These are phyloP conservation scores for Babyrousa celebensis DNA, from an alignment of 2,797 vertebrate genomes.

Conservation along the genomic window DNA sequence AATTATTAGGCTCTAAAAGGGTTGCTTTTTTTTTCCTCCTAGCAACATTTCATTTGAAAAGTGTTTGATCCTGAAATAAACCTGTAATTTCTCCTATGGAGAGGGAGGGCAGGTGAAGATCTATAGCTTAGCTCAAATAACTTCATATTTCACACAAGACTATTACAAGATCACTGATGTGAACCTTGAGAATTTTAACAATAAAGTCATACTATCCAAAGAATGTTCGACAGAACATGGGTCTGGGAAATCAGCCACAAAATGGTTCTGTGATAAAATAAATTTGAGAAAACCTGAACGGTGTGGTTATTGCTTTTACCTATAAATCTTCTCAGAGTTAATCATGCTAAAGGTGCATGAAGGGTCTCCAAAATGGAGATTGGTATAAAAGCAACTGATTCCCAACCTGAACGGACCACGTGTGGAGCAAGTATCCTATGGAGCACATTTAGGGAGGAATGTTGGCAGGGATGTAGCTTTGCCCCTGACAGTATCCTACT, in stretches of 20 bases:
- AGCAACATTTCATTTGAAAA: slow-evolving; percentile 75
- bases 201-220: slow-evolving; percentile 57
- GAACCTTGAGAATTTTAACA: slow-evolving; percentile 72
- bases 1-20: slow-evolving; percentile 73
- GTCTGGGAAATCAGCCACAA: slow-evolving; percentile 45
- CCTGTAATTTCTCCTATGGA: slow-evolving; percentile 64
- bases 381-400: not conserved
- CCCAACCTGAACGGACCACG: not conserved
- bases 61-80: slow-evolving; percentile 77
- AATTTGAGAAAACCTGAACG: slow-evolving; percentile 13
- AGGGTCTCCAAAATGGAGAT: not conserved
- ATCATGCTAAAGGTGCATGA: not conserved
- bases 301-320: not conserved
- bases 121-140: slow-evolving; percentile 25
- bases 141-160: slow-evolving; percentile 60
- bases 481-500: not conserved
- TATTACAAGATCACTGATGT: slow-evolving; percentile 60
- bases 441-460: slow-evolving; percentile 1
- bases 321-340: not conserved
- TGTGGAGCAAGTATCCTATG: not conserved
- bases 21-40: not conserved
- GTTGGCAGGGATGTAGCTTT: not conserved
- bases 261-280: slow-evolving; percentile 42
- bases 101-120: not conserved
- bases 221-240: slow-evolving; percentile 61